Percentiles rank a stretch among this genome's conserved stretches.
phyloP scores from a whole-genome alignment of 2,888 invertebrate species.

The Cotesia congregata region DNA sequence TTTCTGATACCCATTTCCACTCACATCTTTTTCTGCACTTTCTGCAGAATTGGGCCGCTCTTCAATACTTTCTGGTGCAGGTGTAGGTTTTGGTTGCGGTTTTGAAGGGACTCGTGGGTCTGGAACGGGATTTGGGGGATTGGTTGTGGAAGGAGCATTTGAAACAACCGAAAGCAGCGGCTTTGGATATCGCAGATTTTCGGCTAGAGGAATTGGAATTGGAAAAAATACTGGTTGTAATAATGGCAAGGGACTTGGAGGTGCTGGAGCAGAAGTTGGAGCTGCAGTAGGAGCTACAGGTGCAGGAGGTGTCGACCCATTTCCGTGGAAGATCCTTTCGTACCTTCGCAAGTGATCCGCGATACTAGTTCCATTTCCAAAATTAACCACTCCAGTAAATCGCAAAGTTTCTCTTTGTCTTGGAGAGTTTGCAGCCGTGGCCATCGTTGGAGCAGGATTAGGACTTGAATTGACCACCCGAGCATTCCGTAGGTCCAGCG shows the following conservation, averaged over 20 bases:
- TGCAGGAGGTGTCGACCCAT: slow-evolving; percentile 12
- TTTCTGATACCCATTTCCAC: background rate
- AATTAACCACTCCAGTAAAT: slow-evolving; percentile 66
- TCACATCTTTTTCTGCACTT: slow-evolving; percentile 5
- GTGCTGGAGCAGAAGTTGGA: slow-evolving; percentile 1
- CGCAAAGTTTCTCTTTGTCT: slow-evolving; percentile 62
- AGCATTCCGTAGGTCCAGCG: background rate
- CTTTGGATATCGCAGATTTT: slow-evolving; percentile 32
- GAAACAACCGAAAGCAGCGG: slow-evolving; percentile 28
- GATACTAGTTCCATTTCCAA: slow-evolving; percentile 62
- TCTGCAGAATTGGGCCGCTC: background rate
- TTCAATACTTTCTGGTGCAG: background rate
- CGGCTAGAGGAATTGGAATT: slow-evolving; percentile 62
- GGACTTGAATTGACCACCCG: background rate
- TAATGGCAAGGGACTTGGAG: slow-evolving; percentile 45
- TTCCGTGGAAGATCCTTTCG: slow-evolving; percentile 62
- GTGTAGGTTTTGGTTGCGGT: background rate
- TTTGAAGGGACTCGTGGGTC: slow-evolving; percentile 4
- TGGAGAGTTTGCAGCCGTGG: slow-evolving; percentile 42
- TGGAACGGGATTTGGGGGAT: background rate
- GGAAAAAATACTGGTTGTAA: slow-evolving; percentile 58
- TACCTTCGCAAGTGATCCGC: slow-evolving; percentile 63
- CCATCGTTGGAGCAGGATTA: slow-evolving; percentile 19
- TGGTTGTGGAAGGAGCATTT: background rate
- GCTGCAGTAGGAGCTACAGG: slow-evolving; percentile 30